phyloP scores from a whole-genome alignment of 2,888 invertebrate species.

The Antheraea assamensis region DNA sequence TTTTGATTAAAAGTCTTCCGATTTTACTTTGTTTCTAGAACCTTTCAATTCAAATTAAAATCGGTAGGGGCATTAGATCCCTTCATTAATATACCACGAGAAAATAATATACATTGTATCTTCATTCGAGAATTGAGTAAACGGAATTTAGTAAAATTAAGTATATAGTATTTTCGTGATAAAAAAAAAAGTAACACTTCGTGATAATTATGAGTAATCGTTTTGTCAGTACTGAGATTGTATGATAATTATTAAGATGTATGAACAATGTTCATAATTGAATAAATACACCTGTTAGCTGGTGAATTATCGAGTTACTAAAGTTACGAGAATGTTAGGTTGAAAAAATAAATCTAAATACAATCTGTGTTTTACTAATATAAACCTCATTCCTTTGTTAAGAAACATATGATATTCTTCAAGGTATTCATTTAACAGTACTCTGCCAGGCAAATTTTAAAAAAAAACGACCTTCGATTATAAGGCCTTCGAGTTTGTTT shows the following conservation, averaged over 20 bases:
- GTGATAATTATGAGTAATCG: constrained; percentile 77
- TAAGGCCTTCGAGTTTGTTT: no score
- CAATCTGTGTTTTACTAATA: constrained; percentile 61
- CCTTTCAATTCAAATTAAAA: constrained; percentile 42
- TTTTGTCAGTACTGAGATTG: constrained; percentile 78
- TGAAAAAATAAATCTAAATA: constrained; percentile 78
- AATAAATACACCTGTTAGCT: constrained; percentile 80
- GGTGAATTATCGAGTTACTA: constrained; percentile 77
- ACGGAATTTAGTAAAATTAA: constrained; percentile 77
- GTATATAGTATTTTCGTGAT: constrained; percentile 80
- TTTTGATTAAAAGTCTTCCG: constrained; percentile 64
- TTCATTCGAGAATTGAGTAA: constrained; percentile 65
- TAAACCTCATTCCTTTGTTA: not conserved
- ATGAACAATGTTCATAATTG: constrained; percentile 81
- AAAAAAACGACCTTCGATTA: no score
- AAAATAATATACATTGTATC: constrained; percentile 43
- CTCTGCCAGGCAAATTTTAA: no score
- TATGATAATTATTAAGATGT: constrained; percentile 75
- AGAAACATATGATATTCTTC: no score
- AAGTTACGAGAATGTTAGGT: constrained; percentile 79
- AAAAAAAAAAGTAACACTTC: constrained; percentile 72
- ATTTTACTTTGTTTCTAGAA: constrained; percentile 44
- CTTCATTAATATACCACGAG: constrained; percentile 43
- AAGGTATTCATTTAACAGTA: no score
- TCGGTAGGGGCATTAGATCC: constrained; percentile 45